phyloP scores from a whole-genome alignment of 2,888 invertebrate genomes.

The Tribolium freemani region DNA sequence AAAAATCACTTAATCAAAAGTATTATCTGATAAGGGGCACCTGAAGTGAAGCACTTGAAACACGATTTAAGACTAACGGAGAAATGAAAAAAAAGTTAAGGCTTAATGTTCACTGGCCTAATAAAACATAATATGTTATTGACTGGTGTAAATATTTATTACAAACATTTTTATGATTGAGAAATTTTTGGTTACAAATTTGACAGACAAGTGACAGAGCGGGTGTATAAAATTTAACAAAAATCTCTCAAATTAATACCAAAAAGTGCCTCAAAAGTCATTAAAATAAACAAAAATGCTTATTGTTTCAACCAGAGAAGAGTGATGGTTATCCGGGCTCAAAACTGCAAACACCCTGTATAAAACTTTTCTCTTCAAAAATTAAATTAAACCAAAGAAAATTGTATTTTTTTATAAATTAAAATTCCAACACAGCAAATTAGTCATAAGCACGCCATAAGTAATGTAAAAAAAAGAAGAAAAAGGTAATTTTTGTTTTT shows the following conservation, averaged over 20 bases:
- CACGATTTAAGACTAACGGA: not conserved
- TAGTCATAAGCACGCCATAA: too few relatives aligned
- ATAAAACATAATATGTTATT: not conserved
- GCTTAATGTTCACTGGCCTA: not conserved
- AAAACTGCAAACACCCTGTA: too few relatives aligned
- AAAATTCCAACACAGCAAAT: too few relatives aligned
- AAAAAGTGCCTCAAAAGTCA: too few relatives aligned
- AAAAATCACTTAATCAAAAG: not conserved
- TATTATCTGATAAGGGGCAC: not conserved
- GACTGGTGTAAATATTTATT: not conserved
- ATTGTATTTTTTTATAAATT: too few relatives aligned
- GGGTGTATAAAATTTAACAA: not conserved
- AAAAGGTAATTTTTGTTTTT: too few relatives aligned
- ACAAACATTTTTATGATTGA: slow-evolving; percentile 9
- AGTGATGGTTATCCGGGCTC: too few relatives aligned
- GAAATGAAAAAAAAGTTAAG: not conserved
- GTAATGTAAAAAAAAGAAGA: too few relatives aligned
- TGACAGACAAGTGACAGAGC: not conserved
- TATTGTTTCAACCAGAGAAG: too few relatives aligned
- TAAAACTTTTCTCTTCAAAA: too few relatives aligned
- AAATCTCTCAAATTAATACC: not conserved
- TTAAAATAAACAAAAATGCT: too few relatives aligned
- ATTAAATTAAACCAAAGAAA: too few relatives aligned
- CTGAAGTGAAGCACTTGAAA: not conserved
- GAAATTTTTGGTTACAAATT: slow-evolving; percentile 4